A percentile compares a stretch with the other conserved stretches of the same genome.
Conservation (phyloP, 2,888 invertebrate species). For the Ophion costatus region DNA sequence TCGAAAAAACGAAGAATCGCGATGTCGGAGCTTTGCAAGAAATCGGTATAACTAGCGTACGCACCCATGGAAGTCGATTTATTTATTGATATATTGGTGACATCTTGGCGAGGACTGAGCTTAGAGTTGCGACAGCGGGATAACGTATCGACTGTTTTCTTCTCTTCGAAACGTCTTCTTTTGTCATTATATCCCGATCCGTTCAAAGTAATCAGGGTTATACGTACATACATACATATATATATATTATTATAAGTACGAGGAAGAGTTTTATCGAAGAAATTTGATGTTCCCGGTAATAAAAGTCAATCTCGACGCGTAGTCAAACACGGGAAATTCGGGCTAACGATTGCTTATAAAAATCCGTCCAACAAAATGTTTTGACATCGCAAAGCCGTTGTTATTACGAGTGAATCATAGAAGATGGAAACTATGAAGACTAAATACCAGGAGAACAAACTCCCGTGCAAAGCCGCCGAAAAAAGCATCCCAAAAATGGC, state of each 20-base stretch:
- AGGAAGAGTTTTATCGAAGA: background rate
- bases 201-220: background rate
- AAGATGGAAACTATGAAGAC: no score
- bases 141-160: background rate
- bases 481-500: no score
- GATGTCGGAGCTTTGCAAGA: background rate
- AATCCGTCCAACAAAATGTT: no score
- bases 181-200: background rate
- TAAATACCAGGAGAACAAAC: no score
- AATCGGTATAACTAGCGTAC: slow-evolving; percentile 22
- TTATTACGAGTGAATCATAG: no score
- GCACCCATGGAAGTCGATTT: slow-evolving; percentile 68
- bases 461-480: no score
- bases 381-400: no score
- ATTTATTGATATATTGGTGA: slow-evolving; percentile 70
- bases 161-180: slow-evolving; percentile 29
- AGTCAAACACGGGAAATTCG: no score
- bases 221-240: no score
- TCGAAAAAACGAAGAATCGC: background rate
- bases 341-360: no score
- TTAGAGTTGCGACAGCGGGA: slow-evolving; percentile 15
- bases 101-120: slow-evolving; percentile 61
- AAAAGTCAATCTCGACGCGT: background rate
- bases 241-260: background rate
- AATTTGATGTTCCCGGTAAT: background rate